Evolutionary conservation across 2,888 invertebrate species (phyloP).

Genomic region (Limnephilus auricula): DNA sequence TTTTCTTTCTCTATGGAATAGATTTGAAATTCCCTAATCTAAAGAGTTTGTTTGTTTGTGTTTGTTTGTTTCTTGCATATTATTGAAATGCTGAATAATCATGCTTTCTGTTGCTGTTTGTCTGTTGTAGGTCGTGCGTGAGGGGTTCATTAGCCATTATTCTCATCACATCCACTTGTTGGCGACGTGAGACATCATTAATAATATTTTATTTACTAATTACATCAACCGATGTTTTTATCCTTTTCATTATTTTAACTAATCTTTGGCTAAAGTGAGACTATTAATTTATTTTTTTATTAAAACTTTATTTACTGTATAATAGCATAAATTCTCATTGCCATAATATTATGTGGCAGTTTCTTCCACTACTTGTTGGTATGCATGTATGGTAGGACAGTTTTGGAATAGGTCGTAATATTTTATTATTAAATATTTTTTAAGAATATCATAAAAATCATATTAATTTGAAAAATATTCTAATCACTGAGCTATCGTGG

Average conservation of each 20-base stretch:
- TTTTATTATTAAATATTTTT: no score
- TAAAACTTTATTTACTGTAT: not conserved
- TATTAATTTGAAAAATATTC: not conserved
- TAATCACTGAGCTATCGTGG: not conserved
- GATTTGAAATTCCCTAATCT: not conserved
- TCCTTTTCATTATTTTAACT: not conserved
- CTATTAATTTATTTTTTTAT: not conserved
- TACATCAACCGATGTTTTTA: not conserved
- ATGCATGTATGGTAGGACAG: not conserved
- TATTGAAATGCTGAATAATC: conserved; percentile 36
- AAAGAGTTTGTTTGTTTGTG: not conserved
- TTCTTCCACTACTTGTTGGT: not conserved
- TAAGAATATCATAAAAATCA: not conserved
- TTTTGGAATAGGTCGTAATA: not conserved
- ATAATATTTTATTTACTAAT: conserved; percentile 15
- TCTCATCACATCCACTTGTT: conserved; percentile 33
- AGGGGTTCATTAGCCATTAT: conserved; percentile 49
- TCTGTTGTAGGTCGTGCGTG: conserved; percentile 59
- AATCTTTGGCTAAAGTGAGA: not conserved
- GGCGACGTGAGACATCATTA: conserved; percentile 50
- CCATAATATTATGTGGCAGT: not conserved
- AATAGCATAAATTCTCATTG: not conserved
- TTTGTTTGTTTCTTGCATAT: not conserved
- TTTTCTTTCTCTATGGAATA: not conserved
- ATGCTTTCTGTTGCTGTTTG: conserved; percentile 46